phyloP scores from a whole-genome alignment of 2,113 vertebrate genomes.

The Ramphastos sulfuratus region DNA sequence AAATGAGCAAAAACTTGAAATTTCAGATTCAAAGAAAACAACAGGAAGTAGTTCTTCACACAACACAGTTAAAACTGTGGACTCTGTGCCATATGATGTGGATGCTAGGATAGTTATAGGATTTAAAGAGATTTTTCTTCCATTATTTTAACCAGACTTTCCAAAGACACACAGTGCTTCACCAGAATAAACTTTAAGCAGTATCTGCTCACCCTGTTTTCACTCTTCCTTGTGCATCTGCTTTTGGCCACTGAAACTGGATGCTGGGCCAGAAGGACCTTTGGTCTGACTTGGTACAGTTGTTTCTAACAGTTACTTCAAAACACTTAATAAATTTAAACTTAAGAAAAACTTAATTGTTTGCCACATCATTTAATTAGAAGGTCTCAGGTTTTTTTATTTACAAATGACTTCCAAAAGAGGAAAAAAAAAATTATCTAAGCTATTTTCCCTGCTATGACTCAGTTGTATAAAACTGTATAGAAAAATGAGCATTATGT shows the following conservation, averaged over 20 bases:
- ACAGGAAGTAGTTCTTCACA: neutral
- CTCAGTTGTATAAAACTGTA: slow-evolving; percentile 68
- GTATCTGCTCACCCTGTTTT: neutral
- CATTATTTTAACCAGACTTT: neutral
- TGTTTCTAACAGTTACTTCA: slow-evolving; percentile 43
- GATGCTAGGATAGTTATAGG: neutral
- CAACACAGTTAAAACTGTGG: neutral
- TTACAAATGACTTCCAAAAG: slow-evolving; percentile 49
- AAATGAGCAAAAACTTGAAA: neutral
- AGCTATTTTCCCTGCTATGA: slow-evolving; percentile 49
- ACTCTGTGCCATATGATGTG: neutral
- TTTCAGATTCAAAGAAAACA: neutral
- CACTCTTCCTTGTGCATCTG: neutral
- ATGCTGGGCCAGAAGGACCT: slow-evolving; percentile 35
- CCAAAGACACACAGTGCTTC: no score
- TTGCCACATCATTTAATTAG: neutral
- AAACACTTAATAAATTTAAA: neutral
- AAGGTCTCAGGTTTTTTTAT: slow-evolving; percentile 11
- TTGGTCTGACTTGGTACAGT: slow-evolving; percentile 28
- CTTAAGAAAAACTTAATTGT: neutral
- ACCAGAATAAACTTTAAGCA: no score
- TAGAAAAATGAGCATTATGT: slow-evolving; percentile 67
- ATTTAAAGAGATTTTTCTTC: neutral
- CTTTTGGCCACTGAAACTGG: neutral
- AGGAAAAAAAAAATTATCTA: slow-evolving; percentile 49